A percentile compares a stretch with the other conserved stretches of the same genome.
phyloP scores from a whole-genome alignment of 2,113 vertebrate genomes.

The Hippocampus guttulatus region DNA sequence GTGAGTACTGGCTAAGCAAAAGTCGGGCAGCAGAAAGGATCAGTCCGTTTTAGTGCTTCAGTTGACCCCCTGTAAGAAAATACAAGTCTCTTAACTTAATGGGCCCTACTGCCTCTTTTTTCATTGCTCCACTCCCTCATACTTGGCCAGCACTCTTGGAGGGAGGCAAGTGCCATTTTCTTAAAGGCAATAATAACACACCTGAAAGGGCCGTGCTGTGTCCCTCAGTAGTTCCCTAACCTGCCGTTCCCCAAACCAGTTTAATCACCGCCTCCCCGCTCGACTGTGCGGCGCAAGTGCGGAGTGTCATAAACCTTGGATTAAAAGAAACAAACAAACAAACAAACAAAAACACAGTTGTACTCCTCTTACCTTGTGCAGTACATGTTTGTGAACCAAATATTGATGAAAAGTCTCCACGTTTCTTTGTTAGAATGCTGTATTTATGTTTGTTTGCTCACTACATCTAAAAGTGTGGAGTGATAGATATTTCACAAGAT shows the following conservation, averaged over 20 bases:
- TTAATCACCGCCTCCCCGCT: constrained; percentile 63
- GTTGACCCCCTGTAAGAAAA: constrained; percentile 17
- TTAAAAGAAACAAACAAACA: constrained; percentile 12
- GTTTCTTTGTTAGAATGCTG: constrained; percentile 17
- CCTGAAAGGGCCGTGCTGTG: constrained; percentile 30
- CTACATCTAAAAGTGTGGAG: constrained; percentile 1
- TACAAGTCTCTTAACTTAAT: constrained; percentile 23
- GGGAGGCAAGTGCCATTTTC: constrained; percentile 32
- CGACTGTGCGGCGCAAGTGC: constrained; percentile 35
- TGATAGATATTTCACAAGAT: too few species aligned
- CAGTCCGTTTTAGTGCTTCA: constrained; percentile 1
- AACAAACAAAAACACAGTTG: not conserved
- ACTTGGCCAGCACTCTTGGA: constrained; percentile 7
- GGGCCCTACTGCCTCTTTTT: constrained; percentile 5
- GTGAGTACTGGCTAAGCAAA: not conserved
- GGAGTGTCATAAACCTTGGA: constrained; percentile 27
- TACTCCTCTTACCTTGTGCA: constrained; percentile 19
- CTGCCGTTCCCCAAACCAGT: constrained; percentile 31
- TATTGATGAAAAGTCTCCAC: not conserved
- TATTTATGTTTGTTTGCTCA: constrained; percentile 16
- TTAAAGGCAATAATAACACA: constrained; percentile 53
- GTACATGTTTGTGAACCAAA: not conserved
- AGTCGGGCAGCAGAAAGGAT: constrained; percentile 2
- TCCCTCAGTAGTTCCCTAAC: constrained; percentile 39
- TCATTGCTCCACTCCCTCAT: constrained; percentile 17